A percentile compares a stretch with the other conserved stretches of the same genome.
These are phyloP conservation scores for Erinaceus europaeus DNA, from an alignment of 2,113 vertebrate species.

Conservation along the genomic window DNA sequence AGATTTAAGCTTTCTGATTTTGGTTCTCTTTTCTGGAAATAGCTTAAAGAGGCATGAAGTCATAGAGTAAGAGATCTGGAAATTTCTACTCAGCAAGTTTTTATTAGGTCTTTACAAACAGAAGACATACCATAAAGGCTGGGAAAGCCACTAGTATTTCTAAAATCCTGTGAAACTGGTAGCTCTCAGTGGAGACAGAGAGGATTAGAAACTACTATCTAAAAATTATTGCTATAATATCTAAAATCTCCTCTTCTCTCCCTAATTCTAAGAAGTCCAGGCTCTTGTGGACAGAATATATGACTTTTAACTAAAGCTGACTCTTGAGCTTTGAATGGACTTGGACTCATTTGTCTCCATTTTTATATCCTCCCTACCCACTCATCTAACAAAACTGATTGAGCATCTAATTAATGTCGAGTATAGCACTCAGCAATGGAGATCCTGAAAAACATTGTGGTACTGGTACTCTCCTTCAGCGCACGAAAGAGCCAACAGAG, in stretches of 20 bases:
- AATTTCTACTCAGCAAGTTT: constrained; percentile 46
- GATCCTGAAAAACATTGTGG: neutral
- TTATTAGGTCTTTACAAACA: constrained; percentile 8
- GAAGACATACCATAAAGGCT: neutral
- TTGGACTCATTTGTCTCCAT: neutral
- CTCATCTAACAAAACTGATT: neutral
- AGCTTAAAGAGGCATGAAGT: neutral
- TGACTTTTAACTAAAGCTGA: neutral
- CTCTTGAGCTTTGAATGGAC: neutral
- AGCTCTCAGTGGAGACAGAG: neutral
- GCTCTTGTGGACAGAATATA: neutral
- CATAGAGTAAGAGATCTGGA: neutral
- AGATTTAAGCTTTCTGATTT: constrained; percentile 1
- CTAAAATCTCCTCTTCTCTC: neutral
- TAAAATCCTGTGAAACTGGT: constrained; percentile 7
- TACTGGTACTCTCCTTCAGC: neutral
- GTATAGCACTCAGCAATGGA: neutral
- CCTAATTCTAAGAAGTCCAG: neutral
- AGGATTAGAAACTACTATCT: neutral
- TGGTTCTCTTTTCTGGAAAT: neutral
- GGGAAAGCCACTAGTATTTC: constrained; percentile 1
- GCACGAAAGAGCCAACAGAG: neutral
- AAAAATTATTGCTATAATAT: constrained; percentile 43
- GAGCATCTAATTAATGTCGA: neutral
- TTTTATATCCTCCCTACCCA: neutral